Base-by-base conservation (phyloP, 2,888 invertebrate species). In the Microctonus hyperodae region DNA sequence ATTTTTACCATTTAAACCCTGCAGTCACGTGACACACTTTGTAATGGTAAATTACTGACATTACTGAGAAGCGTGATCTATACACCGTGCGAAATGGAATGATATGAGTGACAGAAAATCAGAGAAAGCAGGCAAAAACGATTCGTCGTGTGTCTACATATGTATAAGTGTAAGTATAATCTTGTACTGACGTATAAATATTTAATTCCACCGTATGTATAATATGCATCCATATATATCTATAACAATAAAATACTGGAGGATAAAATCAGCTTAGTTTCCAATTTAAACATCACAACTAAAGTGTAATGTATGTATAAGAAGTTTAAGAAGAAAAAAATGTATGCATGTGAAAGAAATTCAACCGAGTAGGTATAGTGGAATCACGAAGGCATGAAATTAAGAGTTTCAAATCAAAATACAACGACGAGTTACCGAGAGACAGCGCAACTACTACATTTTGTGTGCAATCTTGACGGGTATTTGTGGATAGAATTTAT, bases 351-450 rank as follows among this genome's bases (percentile, higher is more conserved):
- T n/a, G n/a, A n/a, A n/a, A n/a, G n/a, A n/a, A n/a, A n/a, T n/a
- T n/a, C n/a, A n/a, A n/a, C n/a, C n/a, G n/a, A n/a, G n/a, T n/a
- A n/a, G n/a, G n/a, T n/a, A n/a, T n/a, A n/a, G n/a, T n/a, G 61
- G 68, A 70, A 65, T 68, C 65, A 71, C 71, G 70, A 70, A 68
- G 70, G 71, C 71, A 71, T 71, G 71, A 71, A 72, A 72, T 72
- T 72, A 70, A 69, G 66, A 72, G 37, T 67, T 63, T 37, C 65
- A 64, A 64, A 68, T 64, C 58, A 60, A 65, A 69, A 67, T 59
- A 23, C 44, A 59, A 57, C 53, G 53, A 31, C 22, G 13, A 16
- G 22, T 33, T n/a, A 16, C 9, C 13, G n/a, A 58, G 37, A n/a
- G 58, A 58, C 58, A 56, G 33, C 10, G 10, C n/a, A n/a, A n/a